phyloP scores from a whole-genome alignment of 2,888 invertebrate genomes.

The Drosophila atripex region DNA sequence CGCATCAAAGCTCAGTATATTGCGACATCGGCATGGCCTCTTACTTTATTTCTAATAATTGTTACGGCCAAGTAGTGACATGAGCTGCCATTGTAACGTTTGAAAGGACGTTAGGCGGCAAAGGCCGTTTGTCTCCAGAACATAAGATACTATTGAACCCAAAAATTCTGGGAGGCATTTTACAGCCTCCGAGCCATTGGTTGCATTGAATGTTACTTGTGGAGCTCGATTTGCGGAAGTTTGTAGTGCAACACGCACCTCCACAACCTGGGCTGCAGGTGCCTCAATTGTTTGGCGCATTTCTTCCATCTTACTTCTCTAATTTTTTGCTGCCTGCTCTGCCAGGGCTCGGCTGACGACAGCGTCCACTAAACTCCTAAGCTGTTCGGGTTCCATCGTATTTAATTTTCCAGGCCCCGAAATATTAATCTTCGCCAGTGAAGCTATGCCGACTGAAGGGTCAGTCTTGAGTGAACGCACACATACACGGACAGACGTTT shows the following conservation, averaged over 20 bases:
- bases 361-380: not conserved
- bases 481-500: too few relatives aligned
- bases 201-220: not conserved
- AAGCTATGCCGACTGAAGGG: too few relatives aligned
- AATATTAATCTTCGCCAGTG: too few relatives aligned
- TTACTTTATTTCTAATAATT: not conserved
- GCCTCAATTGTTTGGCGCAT: not conserved
- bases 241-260: not conserved
- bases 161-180: conserved; percentile 3
- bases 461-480: too few relatives aligned
- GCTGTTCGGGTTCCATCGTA: too few relatives aligned
- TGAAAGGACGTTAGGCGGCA: too few relatives aligned
- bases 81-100: conserved; percentile 6
- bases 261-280: not conserved
- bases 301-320: not conserved
- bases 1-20: too few relatives aligned
- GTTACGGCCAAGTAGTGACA: conserved; percentile 5
- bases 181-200: not conserved
- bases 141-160: too few relatives aligned
- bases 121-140: too few relatives aligned
- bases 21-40: too few relatives aligned
- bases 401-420: too few relatives aligned
- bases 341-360: not conserved
- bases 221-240: not conserved
- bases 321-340: not conserved